phyloP scores from a whole-genome alignment of 2,113 vertebrate species.

The Promerops cafer region DNA sequence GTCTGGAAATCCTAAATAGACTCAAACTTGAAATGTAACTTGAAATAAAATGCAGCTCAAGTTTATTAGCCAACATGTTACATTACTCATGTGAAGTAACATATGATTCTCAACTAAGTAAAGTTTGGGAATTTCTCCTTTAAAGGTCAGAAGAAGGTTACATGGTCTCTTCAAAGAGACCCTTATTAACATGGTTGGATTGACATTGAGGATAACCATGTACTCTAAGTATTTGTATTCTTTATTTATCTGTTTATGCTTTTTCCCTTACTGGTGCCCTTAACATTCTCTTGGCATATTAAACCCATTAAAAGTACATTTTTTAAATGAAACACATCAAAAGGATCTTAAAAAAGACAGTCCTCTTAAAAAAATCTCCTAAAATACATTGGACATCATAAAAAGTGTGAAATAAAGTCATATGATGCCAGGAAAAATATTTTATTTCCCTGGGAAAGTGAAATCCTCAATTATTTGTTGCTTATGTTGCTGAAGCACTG shows the following conservation, averaged over 20 bases:
- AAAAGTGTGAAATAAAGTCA: constrained; percentile 45
- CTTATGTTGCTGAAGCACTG: background rate
- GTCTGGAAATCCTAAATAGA: background rate
- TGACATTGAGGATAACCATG: constrained; percentile 31
- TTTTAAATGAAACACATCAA: constrained; percentile 35
- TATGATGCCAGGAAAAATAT: constrained; percentile 47
- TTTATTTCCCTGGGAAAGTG: constrained; percentile 28
- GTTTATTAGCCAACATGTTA: background rate
- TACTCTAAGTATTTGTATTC: background rate
- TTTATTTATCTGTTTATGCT: constrained; percentile 42
- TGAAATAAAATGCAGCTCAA: background rate
- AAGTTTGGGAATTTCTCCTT: background rate
- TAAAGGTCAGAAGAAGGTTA: background rate
- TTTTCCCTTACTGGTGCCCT: background rate
- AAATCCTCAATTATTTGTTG: constrained; percentile 43
- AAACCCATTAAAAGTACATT: constrained; percentile 6
- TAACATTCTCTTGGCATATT: background rate
- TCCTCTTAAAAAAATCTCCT: background rate
- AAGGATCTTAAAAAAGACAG: constrained; percentile 9
- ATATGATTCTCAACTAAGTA: background rate
- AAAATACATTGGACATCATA: constrained; percentile 20
- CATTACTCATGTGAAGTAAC: background rate
- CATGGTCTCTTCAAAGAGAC: background rate
- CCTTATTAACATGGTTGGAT: background rate
- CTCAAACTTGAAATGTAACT: background rate